Evolutionary conservation across 2,113 vertebrate species (phyloP), one percentile per base, ranked within the genome.

Genomic region (Morone chrysops): DNA sequence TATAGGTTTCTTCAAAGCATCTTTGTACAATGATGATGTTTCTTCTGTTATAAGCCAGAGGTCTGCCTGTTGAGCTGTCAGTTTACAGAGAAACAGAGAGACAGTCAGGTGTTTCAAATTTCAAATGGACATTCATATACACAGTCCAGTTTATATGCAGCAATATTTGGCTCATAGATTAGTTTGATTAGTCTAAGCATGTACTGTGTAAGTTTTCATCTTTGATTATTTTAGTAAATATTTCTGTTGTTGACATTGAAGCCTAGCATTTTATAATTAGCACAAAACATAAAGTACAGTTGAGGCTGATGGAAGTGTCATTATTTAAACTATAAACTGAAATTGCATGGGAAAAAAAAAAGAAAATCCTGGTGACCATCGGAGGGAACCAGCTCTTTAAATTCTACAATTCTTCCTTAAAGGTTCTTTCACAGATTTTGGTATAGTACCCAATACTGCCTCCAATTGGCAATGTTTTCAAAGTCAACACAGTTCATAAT

Each of bases 1-100:
- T 60, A 43, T 8, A 38, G 62, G 54, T 74, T 59, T 74, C 57
- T 68, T 78, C 25, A 25, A 47, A 71, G 50, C 16, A 18, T 65
- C 45, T 70, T 65, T 69, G 48, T 48, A 68, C 31, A 31, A 18
- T 36, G 17, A 48, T 7, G 13, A 40, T 50, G 38, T 78, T 78
- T 50, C 40, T 40, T n/a, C 11, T 56, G 47, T 57, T 62, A 53
- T 47, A 14, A 66, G 31, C 11, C 20, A 22, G 22, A 68, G 25
- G 51, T 78, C 8, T 11, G 43, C 22, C 40, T 9, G 9, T 60
- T 57, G 51, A 57, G 54, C 22, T 41, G 8, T 68, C 10, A 31
- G 31, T 31, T 31, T 31, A 48, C 47, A 43, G 38, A 17, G 43
- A 51, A 41, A 47, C 4, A 25, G 2, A 50, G 14, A 14, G 6